These are phyloP conservation scores for Rhagoletis pomonella DNA, from an alignment of 1,140 invertebrate genomes.

Conservation along the genomic window DNA sequence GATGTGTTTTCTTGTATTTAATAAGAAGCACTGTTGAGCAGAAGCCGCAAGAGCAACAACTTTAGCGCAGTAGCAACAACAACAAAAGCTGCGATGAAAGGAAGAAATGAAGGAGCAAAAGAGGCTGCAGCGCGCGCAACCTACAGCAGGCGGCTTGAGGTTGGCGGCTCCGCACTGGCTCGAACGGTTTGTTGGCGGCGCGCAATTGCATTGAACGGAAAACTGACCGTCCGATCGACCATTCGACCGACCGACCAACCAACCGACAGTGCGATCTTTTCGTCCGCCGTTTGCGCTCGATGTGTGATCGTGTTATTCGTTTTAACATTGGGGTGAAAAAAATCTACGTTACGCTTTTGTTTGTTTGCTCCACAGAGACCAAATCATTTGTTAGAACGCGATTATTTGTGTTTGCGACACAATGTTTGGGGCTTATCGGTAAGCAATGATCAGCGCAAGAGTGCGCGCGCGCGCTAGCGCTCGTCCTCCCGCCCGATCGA, in stretches of 20 bases:
- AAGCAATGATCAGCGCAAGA: slow-evolving; percentile 7
- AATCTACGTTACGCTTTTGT: slow-evolving; percentile 43
- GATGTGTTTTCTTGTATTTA: neutral
- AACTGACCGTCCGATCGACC: neutral
- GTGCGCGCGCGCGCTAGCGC: slow-evolving; percentile 55
- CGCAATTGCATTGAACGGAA: neutral
- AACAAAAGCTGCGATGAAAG: neutral
- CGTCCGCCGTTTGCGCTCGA: neutral
- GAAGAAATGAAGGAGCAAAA: slow-evolving; percentile 1
- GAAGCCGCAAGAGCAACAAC: slow-evolving; percentile 55
- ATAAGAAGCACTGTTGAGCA: neutral
- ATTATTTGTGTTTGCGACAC: slow-evolving; percentile 63
- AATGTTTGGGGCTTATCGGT: slow-evolving; percentile 54
- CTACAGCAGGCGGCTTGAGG: neutral
- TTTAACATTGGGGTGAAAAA: slow-evolving; percentile 26
- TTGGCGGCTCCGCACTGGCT: slow-evolving; percentile 31
- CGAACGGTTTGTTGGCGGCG: neutral
- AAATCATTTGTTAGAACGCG: slow-evolving; percentile 73
- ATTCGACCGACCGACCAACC: neutral
- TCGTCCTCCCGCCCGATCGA: slow-evolving; percentile 17
- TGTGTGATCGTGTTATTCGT: slow-evolving; percentile 18
- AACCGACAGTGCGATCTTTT: neutral
- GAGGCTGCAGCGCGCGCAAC: neutral
- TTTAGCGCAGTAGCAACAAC: neutral
- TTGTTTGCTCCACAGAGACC: slow-evolving; percentile 64